These are phyloP conservation scores for Nyleta sp. DNA, from an alignment of 2,888 invertebrate genomes.

Conservation along the genomic window DNA sequence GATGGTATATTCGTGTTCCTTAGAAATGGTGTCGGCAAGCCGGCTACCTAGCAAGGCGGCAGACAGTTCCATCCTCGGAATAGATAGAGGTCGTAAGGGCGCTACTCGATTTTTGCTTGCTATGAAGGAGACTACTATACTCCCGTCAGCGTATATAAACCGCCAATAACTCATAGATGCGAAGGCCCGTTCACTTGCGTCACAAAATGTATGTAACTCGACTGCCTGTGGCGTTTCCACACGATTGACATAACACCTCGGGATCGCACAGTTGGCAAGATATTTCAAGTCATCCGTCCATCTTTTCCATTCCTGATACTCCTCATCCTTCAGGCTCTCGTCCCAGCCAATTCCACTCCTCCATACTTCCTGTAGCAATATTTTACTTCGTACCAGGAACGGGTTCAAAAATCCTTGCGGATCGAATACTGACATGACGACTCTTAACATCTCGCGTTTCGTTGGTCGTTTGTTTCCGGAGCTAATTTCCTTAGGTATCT, in stretches of 20 bases:
- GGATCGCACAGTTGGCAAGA: background rate
- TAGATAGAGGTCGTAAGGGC: slow-evolving; percentile 34
- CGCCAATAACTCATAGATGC: slow-evolving; percentile 65
- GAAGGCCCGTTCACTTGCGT: slow-evolving; percentile 69
- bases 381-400: slow-evolving; percentile 63
- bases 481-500: background rate
- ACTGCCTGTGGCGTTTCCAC: background rate
- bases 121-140: background rate
- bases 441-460: slow-evolving; percentile 47
- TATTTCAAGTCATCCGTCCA: background rate
- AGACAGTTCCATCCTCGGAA: slow-evolving; percentile 59
- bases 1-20: slow-evolving; percentile 40
- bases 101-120: slow-evolving; percentile 16
- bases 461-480: background rate
- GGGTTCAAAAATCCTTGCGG: slow-evolving; percentile 69
- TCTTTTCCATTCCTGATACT: slow-evolving; percentile 48
- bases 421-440: slow-evolving; percentile 71
- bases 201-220: slow-evolving; percentile 69
- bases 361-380: slow-evolving; percentile 69
- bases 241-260: background rate
- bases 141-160: background rate
- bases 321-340: slow-evolving; percentile 23
- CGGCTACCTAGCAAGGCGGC: slow-evolving; percentile 57
- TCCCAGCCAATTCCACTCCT: slow-evolving; percentile 62
- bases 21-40: slow-evolving; percentile 24